Evolutionary conservation across 2,888 invertebrate species (phyloP).

Genomic region (Lasioglossum morio): DNA sequence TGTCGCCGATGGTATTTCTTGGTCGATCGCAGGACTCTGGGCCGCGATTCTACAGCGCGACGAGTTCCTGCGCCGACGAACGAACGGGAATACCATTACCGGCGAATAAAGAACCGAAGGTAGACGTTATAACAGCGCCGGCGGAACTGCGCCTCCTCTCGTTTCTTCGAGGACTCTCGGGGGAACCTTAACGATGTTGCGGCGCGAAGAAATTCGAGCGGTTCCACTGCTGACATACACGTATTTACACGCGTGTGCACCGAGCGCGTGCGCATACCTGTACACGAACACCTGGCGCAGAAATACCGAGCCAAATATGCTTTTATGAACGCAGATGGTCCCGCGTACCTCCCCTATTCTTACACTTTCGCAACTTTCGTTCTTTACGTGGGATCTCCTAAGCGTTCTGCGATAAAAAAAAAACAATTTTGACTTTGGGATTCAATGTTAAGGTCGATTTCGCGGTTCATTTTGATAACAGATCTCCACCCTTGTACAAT

Average conservation of each 20-base stretch:
- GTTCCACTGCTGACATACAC: slow-evolving; percentile 46
- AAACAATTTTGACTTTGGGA: too few species aligned
- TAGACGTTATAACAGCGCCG: slow-evolving; percentile 61
- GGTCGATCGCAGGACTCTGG: slow-evolving; percentile 46
- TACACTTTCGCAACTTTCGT: slow-evolving; percentile 63
- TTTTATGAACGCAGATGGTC: slow-evolving; percentile 77
- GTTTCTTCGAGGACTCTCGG: slow-evolving; percentile 56
- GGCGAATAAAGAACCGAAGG: slow-evolving; percentile 47
- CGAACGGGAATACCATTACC: slow-evolving; percentile 60
- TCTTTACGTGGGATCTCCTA: not conserved
- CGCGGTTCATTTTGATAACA: too few species aligned
- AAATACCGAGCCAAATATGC: slow-evolving; percentile 81
- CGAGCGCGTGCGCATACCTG: not conserved
- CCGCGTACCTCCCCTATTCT: slow-evolving; percentile 74
- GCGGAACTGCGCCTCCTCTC: slow-evolving; percentile 27
- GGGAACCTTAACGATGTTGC: slow-evolving; percentile 70
- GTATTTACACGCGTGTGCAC: not conserved
- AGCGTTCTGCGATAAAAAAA: too few species aligned
- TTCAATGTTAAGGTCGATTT: too few species aligned
- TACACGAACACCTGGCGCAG: slow-evolving; percentile 39
- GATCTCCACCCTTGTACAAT: too few species aligned
- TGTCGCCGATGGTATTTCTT: slow-evolving; percentile 51
- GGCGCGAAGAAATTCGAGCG: slow-evolving; percentile 74
- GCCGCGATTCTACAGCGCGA: slow-evolving; percentile 34
- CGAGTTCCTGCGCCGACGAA: slow-evolving; percentile 38